Percentiles rank a stretch among this genome's conserved stretches.
phyloP scores from a whole-genome alignment of 2,888 invertebrate species.

The Limnephilus marmoratus region DNA sequence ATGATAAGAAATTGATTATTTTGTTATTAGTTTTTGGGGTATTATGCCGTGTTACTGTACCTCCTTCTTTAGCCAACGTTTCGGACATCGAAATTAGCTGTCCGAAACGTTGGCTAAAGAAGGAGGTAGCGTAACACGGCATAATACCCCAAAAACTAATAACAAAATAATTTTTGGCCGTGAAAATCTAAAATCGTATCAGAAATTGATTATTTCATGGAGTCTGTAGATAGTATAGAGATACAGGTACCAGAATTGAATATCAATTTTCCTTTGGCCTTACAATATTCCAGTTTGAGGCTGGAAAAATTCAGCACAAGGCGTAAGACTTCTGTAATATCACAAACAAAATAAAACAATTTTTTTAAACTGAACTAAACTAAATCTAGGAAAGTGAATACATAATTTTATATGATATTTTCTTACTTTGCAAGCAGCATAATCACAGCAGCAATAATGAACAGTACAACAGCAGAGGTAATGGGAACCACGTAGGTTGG shows the following conservation, averaged over 20 bases:
- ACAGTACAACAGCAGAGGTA: slow-evolving; percentile 76
- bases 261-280: not conserved
- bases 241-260: not conserved
- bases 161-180: too few relatives aligned
- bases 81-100: too few relatives aligned
- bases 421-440: slow-evolving; percentile 78
- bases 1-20: not conserved
- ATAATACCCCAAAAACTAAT: too few relatives aligned
- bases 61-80: too few relatives aligned
- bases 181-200: too few relatives aligned
- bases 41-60: too few relatives aligned
- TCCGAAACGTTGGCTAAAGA: too few relatives aligned
- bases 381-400: not conserved
- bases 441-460: slow-evolving; percentile 79
- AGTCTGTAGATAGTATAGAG: not conserved
- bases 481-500: slow-evolving; percentile 77
- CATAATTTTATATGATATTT: not conserved
- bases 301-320: too few relatives aligned
- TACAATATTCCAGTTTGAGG: not conserved
- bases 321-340: not conserved
- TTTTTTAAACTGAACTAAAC: too few relatives aligned
- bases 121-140: too few relatives aligned
- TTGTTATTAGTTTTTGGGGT: too few relatives aligned
- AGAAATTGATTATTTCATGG: not conserved
- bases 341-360: not conserved